Conservation (phyloP, 2,797 vertebrate genomes). For the Ficedula albicollis region DNA sequence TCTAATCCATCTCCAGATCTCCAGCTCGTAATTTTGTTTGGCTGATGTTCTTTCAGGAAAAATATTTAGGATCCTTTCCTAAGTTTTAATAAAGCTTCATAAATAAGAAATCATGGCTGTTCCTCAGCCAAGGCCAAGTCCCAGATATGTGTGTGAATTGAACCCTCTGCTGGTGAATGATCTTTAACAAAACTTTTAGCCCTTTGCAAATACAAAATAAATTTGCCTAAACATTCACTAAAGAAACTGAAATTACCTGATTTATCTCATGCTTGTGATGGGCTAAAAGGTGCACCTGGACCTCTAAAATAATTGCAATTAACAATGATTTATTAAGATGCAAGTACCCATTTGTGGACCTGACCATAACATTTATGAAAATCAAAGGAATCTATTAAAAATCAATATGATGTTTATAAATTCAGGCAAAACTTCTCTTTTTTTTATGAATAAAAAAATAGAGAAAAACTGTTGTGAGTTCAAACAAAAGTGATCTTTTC, state of each 20-base stretch:
- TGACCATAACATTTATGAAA: not conserved
- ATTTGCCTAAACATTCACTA: not conserved
- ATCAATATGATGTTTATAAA: not conserved
- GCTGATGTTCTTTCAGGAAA: slow-evolving; percentile 8
- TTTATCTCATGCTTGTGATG: not conserved
- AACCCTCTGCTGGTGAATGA: slow-evolving; percentile 45
- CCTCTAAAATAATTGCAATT: not conserved
- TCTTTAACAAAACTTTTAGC: not conserved
- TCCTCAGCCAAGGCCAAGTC: not conserved
- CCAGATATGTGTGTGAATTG: not conserved
- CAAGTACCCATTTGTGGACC: not conserved
- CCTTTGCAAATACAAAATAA: not conserved
- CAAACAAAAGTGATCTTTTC: not conserved
- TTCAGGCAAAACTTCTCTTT: not conserved
- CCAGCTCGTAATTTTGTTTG: not conserved
- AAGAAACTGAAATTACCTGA: not conserved
- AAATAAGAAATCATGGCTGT: not conserved
- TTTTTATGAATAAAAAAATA: not conserved
- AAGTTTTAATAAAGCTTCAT: slow-evolving; percentile 11
- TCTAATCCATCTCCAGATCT: not conserved
- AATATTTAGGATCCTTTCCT: slow-evolving; percentile 8
- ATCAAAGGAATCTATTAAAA: not conserved
- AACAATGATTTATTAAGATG: not conserved
- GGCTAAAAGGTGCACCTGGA: not conserved
- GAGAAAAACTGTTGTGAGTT: not conserved